Conservation (phyloP, 2,888 invertebrate genomes). For the Drosophila melanocephala region DNA sequence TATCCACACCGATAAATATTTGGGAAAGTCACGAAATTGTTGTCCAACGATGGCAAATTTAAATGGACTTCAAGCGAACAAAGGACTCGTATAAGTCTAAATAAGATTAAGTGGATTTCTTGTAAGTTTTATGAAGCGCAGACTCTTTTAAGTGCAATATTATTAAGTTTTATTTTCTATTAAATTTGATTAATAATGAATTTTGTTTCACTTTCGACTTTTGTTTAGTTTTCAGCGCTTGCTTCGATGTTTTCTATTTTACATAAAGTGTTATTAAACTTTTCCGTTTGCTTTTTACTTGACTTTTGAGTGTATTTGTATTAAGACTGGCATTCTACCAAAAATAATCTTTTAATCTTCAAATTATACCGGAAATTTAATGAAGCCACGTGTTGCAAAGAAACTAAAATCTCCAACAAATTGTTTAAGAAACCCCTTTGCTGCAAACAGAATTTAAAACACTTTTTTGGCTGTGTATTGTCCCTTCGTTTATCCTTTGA, state of each 20-base stretch:
- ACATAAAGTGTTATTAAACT: not conserved
- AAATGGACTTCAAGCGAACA: too few relatives aligned
- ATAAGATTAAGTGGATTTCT: too few relatives aligned
- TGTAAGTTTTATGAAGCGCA: too few relatives aligned
- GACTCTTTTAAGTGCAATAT: not conserved
- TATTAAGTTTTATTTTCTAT: not conserved
- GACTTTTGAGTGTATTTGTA: not conserved
- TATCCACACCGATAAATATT: conserved; percentile 10
- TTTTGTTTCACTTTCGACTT: not conserved
- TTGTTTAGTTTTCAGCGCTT: not conserved
- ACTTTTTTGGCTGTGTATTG: not conserved
- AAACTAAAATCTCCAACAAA: not conserved
- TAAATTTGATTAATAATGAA: not conserved
- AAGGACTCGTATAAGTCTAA: too few relatives aligned
- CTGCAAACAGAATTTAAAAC: not conserved
- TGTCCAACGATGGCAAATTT: too few relatives aligned
- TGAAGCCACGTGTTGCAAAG: not conserved
- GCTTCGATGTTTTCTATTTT: not conserved
- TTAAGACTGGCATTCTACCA: not conserved
- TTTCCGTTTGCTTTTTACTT: not conserved
- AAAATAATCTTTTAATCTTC: not conserved
- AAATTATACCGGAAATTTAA: not conserved
- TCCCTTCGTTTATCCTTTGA: not conserved
- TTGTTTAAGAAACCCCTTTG: not conserved
- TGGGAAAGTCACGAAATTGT: not conserved